phyloP scores from a whole-genome alignment of 2,888 invertebrate species.

The Cataglyphis albicans region DNA sequence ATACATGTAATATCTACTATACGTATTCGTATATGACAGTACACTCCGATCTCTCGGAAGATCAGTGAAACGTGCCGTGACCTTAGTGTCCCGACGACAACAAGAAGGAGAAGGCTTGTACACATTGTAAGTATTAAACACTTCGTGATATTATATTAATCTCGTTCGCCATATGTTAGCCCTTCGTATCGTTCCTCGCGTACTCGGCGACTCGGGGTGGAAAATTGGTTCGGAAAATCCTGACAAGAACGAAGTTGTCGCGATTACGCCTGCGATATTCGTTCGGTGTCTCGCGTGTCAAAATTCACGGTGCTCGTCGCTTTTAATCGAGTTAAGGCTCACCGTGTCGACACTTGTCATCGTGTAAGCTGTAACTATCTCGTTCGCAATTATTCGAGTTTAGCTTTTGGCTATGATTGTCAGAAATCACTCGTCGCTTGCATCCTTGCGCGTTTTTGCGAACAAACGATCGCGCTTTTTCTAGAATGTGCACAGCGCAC shows the following conservation, averaged over 20 bases:
- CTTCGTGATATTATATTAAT: background rate
- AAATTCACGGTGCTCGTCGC: background rate
- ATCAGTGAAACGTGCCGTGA: slow-evolving; percentile 63
- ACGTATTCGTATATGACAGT: background rate
- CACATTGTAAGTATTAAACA: slow-evolving; percentile 65
- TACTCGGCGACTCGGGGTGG: background rate
- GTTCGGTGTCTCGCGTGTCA: slow-evolving; percentile 53
- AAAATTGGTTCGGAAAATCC: background rate
- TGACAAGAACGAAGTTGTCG: background rate
- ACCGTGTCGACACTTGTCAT: background rate
- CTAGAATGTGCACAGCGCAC: slow-evolving; percentile 54
- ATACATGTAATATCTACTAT: slow-evolving; percentile 39
- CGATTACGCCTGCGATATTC: background rate
- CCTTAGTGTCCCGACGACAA: slow-evolving; percentile 64
- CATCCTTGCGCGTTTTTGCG: background rate
- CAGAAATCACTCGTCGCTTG: background rate
- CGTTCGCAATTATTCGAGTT: background rate
- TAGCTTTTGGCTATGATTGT: too few species aligned
- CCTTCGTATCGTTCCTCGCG: background rate
- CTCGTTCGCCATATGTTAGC: slow-evolving; percentile 63
- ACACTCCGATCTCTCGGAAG: slow-evolving; percentile 43
- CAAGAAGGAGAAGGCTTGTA: slow-evolving; percentile 62
- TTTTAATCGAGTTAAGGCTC: background rate
- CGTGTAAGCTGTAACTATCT: background rate
- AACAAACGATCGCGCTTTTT: slow-evolving; percentile 64